These are phyloP conservation scores for Chaetops frenatus DNA, from an alignment of 2,113 vertebrate species.

Conservation along the genomic window DNA sequence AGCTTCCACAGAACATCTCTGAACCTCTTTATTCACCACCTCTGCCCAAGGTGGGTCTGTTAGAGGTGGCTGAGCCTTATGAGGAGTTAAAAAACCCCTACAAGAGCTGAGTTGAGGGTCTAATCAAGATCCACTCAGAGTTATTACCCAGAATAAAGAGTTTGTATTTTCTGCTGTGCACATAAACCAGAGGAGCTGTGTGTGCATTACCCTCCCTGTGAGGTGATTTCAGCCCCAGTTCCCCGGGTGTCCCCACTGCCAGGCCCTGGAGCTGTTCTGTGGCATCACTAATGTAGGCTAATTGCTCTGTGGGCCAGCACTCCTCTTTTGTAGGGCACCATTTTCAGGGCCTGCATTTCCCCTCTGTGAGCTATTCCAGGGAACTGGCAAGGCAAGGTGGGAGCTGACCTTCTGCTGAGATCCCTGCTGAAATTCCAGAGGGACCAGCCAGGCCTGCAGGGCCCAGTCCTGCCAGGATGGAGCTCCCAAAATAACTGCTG, in stretches of 20 bases:
- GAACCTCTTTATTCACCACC: not conserved
- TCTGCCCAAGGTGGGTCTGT: not conserved
- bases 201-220: not conserved
- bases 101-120: not conserved
- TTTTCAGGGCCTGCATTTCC: not conserved
- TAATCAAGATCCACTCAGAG: not conserved
- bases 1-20: not conserved
- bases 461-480: not conserved
- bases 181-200: not conserved
- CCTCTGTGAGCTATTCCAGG: not conserved
- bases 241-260: not conserved
- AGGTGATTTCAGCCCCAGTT: not conserved
- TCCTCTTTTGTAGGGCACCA: not conserved
- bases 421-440: not conserved
- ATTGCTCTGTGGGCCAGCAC: not conserved
- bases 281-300: not conserved
- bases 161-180: not conserved
- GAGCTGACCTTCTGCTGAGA: not conserved
- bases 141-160: not conserved
- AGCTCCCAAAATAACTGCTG: not conserved
- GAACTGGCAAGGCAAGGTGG: not conserved
- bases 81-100: not conserved
- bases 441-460: not conserved
- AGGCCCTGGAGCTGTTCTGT: not conserved
- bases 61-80: not conserved